Evolutionary conservation across 2,888 invertebrate genomes (phyloP).

Genomic region (Orthosia cruda): DNA sequence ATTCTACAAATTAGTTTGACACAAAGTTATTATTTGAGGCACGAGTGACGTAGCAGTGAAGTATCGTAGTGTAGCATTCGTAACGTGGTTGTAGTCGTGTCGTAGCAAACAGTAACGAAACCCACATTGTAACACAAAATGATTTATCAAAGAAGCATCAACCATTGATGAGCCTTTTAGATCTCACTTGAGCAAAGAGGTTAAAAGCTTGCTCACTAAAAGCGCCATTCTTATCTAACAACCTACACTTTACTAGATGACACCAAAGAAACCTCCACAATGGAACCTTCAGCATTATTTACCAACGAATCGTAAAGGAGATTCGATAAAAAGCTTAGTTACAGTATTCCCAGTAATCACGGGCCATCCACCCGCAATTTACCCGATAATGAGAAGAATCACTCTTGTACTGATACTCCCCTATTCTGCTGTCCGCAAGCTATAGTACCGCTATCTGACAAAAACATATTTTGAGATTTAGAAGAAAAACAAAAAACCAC

Average conservation of each 20-base stretch:
- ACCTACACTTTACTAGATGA: constrained; percentile 30
- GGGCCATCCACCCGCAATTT: constrained; percentile 64
- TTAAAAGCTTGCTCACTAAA: constrained; percentile 7
- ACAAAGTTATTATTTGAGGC: neutral
- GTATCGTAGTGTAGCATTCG: neutral
- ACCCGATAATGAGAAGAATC: constrained; percentile 68
- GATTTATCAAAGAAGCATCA: neutral
- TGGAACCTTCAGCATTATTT: constrained; percentile 22
- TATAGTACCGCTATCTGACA: no score
- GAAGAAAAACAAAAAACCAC: no score
- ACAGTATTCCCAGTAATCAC: constrained; percentile 68
- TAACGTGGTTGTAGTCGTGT: no score
- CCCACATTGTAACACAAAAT: neutral
- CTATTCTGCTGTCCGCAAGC: constrained; percentile 21
- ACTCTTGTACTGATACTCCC: constrained; percentile 50
- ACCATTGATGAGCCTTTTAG: neutral
- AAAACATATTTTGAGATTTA: no score
- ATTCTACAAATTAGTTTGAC: neutral
- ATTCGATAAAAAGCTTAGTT: constrained; percentile 71
- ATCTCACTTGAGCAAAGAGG: neutral
- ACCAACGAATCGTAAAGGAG: constrained; percentile 37
- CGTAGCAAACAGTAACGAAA: neutral
- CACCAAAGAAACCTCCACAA: constrained; percentile 40
- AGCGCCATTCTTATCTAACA: constrained; percentile 7
- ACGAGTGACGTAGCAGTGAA: neutral